phyloP scores from a whole-genome alignment of 2,113 vertebrate genomes.

The Mormyrus lacerda region DNA sequence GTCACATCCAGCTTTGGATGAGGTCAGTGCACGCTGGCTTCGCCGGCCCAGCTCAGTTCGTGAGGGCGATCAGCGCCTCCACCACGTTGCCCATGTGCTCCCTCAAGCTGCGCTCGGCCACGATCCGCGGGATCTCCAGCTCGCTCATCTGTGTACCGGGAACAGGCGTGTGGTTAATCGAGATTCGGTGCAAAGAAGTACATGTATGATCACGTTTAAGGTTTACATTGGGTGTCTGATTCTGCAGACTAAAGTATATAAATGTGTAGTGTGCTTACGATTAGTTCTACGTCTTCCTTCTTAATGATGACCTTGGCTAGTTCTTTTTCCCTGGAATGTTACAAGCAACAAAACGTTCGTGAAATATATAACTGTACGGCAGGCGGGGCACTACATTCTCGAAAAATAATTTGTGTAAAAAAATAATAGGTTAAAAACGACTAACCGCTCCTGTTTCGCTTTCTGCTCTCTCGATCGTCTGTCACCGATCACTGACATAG shows the following conservation, averaged over 20 bases:
- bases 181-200: neutral
- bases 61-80: conserved; percentile 84
- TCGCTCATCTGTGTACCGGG: conserved; percentile 75
- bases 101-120: conserved; percentile 84
- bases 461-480: conserved; percentile 90
- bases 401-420: neutral
- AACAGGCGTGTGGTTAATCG: neutral
- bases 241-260: neutral
- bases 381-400: neutral
- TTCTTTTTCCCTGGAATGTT: conserved; percentile 78
- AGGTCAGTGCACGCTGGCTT: neutral
- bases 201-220: neutral
- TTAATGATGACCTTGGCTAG: conserved; percentile 96
- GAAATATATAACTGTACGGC: neutral
- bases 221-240: neutral
- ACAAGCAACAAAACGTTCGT: neutral
- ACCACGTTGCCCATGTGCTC: conserved; percentile 97
- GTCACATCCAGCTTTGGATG: neutral
- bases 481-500: conserved; percentile 97
- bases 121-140: conserved; percentile 83
- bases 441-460: conserved; percentile 87
- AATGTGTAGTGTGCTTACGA: conserved; percentile 68
- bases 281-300: conserved; percentile 92
- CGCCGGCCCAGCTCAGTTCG: conserved; percentile 64
- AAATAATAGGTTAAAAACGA: neutral